A percentile compares a stretch with the other conserved stretches of the same genome.
Conservation (phyloP, 2,797 vertebrate genomes). For the Distichodus sexfasciatus region DNA sequence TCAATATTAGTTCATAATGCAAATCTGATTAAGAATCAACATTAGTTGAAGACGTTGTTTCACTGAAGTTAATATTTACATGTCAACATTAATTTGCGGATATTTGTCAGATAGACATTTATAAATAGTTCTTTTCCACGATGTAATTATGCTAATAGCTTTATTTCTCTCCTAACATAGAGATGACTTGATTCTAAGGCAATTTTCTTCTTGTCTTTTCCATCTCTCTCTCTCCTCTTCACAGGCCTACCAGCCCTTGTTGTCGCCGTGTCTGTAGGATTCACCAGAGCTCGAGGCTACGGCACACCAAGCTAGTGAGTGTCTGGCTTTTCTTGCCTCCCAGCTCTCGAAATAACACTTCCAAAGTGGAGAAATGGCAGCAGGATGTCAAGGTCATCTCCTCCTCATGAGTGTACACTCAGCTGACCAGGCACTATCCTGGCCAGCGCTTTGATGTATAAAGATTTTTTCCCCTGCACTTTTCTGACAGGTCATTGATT, state of each 20-base stretch:
- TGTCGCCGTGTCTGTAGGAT: conserved; percentile 96
- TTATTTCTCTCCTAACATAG: background rate
- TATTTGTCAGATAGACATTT: no score
- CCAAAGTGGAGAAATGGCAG: no score
- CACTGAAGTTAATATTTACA: no score
- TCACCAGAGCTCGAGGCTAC: conserved; percentile 96
- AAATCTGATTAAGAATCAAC: no score
- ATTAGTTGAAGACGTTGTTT: no score
- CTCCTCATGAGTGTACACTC: background rate
- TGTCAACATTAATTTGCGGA: no score
- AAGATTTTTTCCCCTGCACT: conserved; percentile 20
- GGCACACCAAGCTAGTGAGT: conserved; percentile 97
- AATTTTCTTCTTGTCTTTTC: background rate
- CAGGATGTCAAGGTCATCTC: background rate
- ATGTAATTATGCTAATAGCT: background rate
- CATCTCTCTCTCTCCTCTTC: background rate
- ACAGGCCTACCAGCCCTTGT: conserved; percentile 95
- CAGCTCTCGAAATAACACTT: background rate
- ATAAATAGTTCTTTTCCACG: background rate
- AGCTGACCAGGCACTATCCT: background rate
- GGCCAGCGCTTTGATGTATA: background rate
- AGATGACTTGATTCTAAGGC: conserved; percentile 43
- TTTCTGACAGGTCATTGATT: conserved; percentile 20
- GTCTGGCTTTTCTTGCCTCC: conserved; percentile 2
- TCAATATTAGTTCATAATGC: no score